phyloP scores from a whole-genome alignment of 2,113 vertebrate species.

The Elanoides forficatus region DNA sequence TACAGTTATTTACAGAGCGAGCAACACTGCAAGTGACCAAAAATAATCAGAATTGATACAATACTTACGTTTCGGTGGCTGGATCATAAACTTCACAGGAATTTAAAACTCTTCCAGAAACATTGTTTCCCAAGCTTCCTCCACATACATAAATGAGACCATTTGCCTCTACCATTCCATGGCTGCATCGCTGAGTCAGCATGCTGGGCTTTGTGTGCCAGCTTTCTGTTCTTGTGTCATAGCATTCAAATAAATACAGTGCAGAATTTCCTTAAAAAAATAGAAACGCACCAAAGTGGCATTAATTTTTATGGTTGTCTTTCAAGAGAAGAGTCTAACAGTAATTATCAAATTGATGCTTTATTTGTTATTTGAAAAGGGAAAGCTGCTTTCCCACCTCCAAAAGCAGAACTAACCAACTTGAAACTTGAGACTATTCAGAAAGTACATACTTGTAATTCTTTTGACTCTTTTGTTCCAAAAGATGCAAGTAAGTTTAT shows the following conservation, averaged over 20 bases:
- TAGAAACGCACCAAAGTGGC: constrained; percentile 47
- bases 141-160: constrained; percentile 96
- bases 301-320: not conserved
- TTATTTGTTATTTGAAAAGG: not conserved
- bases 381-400: not conserved
- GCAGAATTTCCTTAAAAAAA: constrained; percentile 88
- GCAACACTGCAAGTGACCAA: not conserved
- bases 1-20: not conserved
- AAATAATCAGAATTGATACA: not conserved
- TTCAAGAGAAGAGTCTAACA: constrained; percentile 12
- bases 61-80: constrained; percentile 87
- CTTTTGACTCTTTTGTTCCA: not conserved
- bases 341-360: not conserved
- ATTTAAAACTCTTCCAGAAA: constrained; percentile 90
- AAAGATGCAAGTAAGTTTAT: not conserved
- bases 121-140: constrained; percentile 93
- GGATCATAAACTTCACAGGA: constrained; percentile 97
- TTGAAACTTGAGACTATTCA: not conserved
- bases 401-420: not conserved
- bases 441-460: not conserved
- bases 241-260: constrained; percentile 94
- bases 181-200: constrained; percentile 94
- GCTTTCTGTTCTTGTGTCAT: constrained; percentile 93
- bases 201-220: constrained; percentile 96
- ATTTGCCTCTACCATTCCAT: constrained; percentile 91